Percentiles rank a stretch among this genome's conserved stretches.
Conservation (phyloP, 2,888 invertebrate species). For the Xylocampa areola region DNA sequence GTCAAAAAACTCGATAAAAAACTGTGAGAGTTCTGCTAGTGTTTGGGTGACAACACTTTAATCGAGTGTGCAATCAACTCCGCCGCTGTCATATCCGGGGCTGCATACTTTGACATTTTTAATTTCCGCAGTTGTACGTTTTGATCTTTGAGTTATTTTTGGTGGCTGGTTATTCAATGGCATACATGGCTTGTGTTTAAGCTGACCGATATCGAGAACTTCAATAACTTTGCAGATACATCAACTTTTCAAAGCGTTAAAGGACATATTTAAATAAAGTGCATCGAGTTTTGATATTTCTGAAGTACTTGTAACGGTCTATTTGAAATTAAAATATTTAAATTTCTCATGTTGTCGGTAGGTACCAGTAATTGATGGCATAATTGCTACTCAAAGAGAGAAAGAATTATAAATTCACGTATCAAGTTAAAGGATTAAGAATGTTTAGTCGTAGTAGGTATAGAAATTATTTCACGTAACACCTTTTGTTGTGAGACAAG, state of each 20-base stretch:
- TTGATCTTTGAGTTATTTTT: conserved; percentile 6
- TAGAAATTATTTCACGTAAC: conserved; percentile 69
- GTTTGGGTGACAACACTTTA: conserved; percentile 75
- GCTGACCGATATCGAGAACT: background rate
- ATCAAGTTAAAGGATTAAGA: conserved; percentile 56
- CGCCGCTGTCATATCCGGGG: conserved; percentile 58
- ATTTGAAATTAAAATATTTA: no score
- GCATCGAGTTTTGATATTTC: no score
- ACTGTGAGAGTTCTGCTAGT: conserved; percentile 75
- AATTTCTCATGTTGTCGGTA: no score
- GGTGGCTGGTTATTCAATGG: background rate
- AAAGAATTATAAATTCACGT: conserved; percentile 19
- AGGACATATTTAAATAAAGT: no score
- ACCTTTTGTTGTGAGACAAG: conserved; percentile 52
- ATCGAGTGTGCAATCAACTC: conserved; percentile 72
- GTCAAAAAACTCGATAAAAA: conserved; percentile 80
- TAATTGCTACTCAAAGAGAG: background rate
- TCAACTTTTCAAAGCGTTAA: background rate
- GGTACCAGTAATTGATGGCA: no score
- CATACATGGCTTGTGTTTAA: background rate
- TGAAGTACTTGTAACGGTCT: no score
- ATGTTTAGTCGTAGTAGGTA: conserved; percentile 49
- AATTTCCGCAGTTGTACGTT: conserved; percentile 49
- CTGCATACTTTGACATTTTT: conserved; percentile 59
- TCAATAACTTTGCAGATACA: background rate